Evolutionary conservation across 2,888 invertebrate genomes (phyloP), one percentile per base, ranked within the genome.

Genomic region (Nezara viridula): DNA sequence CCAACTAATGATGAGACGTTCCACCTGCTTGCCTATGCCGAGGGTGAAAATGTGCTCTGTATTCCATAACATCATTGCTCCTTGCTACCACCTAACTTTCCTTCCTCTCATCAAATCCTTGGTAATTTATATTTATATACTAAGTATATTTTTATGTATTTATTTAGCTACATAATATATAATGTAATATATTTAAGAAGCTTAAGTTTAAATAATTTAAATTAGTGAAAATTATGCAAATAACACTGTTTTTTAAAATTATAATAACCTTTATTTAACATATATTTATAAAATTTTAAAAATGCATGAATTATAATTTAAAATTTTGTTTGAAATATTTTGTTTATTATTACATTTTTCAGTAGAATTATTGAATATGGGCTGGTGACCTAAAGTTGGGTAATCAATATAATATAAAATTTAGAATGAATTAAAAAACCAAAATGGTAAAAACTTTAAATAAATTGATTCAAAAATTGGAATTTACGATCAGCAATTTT

Each of bases 51-150:
- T 77, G 24, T 10, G 27, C 60, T 60, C 60, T 10, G 60, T 60
- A 60, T 60, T 60, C 40, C 40, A 32, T 40, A 40, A 77, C 77
- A 77, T 77, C 77, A 77, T 77, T 40, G 77, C 40, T 77, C 77
- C 77, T 77, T 40, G 77, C 77, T 77, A 77, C 77, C 77, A 77
- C 77, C 77, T 77, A 40, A 77, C 77, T 24, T 40, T 12, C 37
- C 40, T 21, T 77, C 77, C 77, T 77, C 5, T 40, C 77, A 77
- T 77, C 40, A 40, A 24, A 77, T 77, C 77, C 77, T 77, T 40
- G 77, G 77, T 77, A 40, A 77, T 40, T 77, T 77, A 27, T 77
- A 40, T 77, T 16, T 40, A 24, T 24, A 77, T 77, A 2, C 19
- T 77, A 40, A 40, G 37, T 24, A 40, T 60, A 60, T 60, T 60